These are phyloP conservation scores for Empidonax traillii DNA, from an alignment of 2,113 vertebrate genomes.

Conservation along the genomic window DNA sequence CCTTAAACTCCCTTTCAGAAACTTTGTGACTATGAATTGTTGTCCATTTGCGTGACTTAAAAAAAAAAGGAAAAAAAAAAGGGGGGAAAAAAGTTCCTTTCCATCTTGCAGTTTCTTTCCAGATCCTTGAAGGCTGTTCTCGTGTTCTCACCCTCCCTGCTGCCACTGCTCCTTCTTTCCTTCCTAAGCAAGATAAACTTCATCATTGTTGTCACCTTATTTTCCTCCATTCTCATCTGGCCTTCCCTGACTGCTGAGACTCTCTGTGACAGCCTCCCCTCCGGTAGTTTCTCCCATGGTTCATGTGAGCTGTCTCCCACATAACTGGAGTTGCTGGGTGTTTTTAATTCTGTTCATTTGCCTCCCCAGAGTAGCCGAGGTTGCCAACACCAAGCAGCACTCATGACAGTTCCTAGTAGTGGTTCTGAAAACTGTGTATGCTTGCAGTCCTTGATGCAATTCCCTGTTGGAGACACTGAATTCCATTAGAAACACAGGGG, in stretches of 20 bases:
- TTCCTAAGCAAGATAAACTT: neutral
- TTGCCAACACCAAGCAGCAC: neutral
- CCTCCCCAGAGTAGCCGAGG: neutral
- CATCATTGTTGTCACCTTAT: neutral
- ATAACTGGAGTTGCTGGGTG: neutral
- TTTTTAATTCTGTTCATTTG: neutral
- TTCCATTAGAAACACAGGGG: neutral
- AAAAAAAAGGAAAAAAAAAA: neutral
- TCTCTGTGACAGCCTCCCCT: neutral
- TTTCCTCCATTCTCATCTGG: neutral
- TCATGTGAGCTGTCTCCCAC: neutral
- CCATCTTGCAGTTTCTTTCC: neutral
- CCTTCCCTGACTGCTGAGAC: neutral
- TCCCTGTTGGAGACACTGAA: neutral
- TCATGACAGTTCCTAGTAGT: neutral
- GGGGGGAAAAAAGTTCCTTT: neutral
- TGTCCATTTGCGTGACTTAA: neutral
- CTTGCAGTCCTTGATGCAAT: neutral
- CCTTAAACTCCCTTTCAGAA: neutral
- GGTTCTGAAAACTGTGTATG: neutral
- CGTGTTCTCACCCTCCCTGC: neutral
- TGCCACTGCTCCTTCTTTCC: neutral
- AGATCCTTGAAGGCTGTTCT: neutral
- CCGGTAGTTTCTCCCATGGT: accelerated
- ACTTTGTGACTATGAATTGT: neutral